Percentiles rank a stretch among this genome's conserved stretches.
These are phyloP conservation scores for Siderastrea siderea DNA, from an alignment of 92 coral and sea anemone species.

Conservation along the genomic window DNA sequence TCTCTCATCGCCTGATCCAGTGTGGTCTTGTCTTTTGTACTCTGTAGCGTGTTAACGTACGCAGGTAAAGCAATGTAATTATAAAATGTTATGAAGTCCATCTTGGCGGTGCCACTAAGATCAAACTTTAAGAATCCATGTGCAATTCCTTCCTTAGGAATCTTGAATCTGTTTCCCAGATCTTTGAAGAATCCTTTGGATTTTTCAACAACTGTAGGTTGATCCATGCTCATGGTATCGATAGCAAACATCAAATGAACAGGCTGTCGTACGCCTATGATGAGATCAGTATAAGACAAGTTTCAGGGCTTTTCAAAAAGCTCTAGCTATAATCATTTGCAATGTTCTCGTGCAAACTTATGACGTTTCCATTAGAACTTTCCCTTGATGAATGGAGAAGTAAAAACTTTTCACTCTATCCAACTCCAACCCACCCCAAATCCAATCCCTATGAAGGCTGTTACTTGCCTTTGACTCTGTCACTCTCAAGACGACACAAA, in stretches of 20 bases:
- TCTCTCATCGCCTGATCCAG: slow-evolving; percentile 86
- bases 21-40: slow-evolving; percentile 68
- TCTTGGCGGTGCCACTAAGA: slow-evolving; percentile 70
- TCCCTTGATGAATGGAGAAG: background rate
- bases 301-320: background rate
- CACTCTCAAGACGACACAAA: too few species aligned
- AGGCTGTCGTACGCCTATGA: slow-evolving; percentile 80
- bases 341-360: background rate
- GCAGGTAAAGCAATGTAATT: slow-evolving; percentile 78
- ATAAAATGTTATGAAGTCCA: slow-evolving; percentile 65
- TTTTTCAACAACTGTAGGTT: slow-evolving; percentile 58
- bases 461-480: too few species aligned
- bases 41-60: slow-evolving; percentile 76
- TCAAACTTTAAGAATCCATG: slow-evolving; percentile 81
- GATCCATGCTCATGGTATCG: slow-evolving; percentile 79
- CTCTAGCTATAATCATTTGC: background rate
- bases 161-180: slow-evolving; percentile 85
- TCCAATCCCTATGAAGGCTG: too few species aligned
- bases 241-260: slow-evolving; percentile 87
- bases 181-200: slow-evolving; percentile 81
- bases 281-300: background rate
- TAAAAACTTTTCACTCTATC: too few species aligned
- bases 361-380: too few species aligned
- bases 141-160: slow-evolving; percentile 80
- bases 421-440: too few species aligned